Evolutionary conservation across 2,113 vertebrate species (phyloP), one percentile per base, ranked within the genome.

Genomic region (Dermatemys mawii): DNA sequence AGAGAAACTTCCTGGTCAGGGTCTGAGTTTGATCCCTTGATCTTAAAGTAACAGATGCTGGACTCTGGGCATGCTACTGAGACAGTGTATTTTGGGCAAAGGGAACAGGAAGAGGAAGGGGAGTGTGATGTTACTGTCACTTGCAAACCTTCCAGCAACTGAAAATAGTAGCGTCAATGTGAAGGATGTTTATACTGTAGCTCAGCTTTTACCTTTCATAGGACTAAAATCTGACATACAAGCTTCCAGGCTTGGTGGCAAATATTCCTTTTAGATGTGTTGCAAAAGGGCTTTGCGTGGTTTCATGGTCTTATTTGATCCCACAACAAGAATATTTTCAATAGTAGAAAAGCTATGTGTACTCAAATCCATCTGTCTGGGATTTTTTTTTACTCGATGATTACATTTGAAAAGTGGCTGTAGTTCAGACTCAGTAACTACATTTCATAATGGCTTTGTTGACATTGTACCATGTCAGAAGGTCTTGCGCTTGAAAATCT

Each of bases 201-300:
- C 76, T 75, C 9, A 73, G 46, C 82, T 90, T 88, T 87, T 35
- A 81, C 5, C 7, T 1, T 1, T 91, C 16, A 46, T 49, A 88
- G 49, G 22, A 57, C 48, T 78, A 17, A 90, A 86, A 11, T 87
- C 80, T 51, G 53, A 46, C 17, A 17, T 78, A 35, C 27, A 57
- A 63, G 22, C 29, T 82, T 35, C 11, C 44, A 92, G 44, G 13
- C 26, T 81, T 91, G 53, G 26, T 86, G 60, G 75, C 54, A 92
- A 90, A 87, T n/a, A 46, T 7, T 22, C 4, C 24, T 76, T 17
- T 75, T 57, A 19, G 0, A 75, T 53, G 14, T 27, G 46, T 13
- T 91, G 32, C 19, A 90, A 85, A 91, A 88, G 67, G n/a, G 6
- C 10, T 92, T 94, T 93, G 89, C 13, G 19, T 50, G 44, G 48